Percentiles rank a stretch among this genome's conserved stretches.
These are phyloP conservation scores for Ectemnius cavifrons DNA, from an alignment of 2,888 invertebrate species.

Conservation along the genomic window DNA sequence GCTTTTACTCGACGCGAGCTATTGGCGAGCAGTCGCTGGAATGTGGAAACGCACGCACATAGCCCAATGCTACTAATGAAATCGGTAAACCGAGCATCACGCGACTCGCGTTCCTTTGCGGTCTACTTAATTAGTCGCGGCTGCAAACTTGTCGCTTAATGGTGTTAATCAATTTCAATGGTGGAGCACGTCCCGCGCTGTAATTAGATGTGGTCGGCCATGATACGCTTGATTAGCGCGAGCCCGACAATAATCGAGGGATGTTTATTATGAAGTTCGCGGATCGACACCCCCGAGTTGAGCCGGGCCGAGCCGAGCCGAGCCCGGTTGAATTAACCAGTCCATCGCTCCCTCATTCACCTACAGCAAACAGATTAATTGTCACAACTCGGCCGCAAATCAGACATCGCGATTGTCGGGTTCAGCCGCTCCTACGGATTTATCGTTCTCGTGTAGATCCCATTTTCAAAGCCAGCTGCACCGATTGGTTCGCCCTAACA, in stretches of 20 bases:
- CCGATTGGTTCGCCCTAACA: constrained; percentile 47
- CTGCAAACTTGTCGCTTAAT: constrained; percentile 2
- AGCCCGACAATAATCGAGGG: neutral
- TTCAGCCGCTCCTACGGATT: constrained; percentile 39
- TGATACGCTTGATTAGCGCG: constrained; percentile 1
- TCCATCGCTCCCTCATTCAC: too few species aligned
- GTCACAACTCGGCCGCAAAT: constrained; percentile 62
- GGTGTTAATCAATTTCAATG: constrained; percentile 7
- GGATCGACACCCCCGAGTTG: constrained; percentile 2
- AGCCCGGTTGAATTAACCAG: constrained; percentile 1
- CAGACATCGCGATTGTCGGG: constrained; percentile 67
- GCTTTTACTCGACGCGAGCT: too few species aligned
- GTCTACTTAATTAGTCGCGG: constrained; percentile 3
- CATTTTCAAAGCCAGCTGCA: constrained; percentile 50
- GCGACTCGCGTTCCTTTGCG: constrained; percentile 6
- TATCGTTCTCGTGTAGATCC: constrained; percentile 26
- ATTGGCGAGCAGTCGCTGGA: too few species aligned
- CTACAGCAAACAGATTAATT: constrained; percentile 73
- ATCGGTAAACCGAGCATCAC: neutral
- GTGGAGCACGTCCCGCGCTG: neutral
- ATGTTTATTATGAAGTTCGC: constrained; percentile 28
- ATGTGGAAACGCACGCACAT: neutral
- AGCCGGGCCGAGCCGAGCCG: constrained; percentile 16
- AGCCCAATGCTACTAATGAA: neutral
- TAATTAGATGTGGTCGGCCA: constrained; percentile 3